Base-by-base conservation (phyloP, 2,113 vertebrate genomes). In the Phalacrocorax carbo region DNA sequence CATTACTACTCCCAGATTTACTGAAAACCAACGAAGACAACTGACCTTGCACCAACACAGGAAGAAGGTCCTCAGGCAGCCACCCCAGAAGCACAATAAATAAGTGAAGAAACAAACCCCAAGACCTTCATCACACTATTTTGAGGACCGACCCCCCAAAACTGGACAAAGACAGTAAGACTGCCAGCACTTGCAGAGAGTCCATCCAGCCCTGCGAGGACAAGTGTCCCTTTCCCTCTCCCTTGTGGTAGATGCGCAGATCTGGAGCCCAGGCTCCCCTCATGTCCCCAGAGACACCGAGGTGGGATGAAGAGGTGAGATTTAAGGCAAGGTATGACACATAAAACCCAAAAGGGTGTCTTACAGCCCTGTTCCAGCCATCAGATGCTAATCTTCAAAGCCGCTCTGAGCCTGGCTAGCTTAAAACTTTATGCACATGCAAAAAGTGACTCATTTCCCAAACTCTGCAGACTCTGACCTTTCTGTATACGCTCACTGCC, bases 391-490 rank as follows among this genome's bases (percentile, higher is more conserved):
- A 69, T 38, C 66, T 71, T 40, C 58, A 58, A 65, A 78, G 55
- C 80, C 0, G 1, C 85, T 85, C 44, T 22, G 60, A 91, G 91
- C 70, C 73, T 34, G 76, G 68, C 64, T n/a, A 71, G 57, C 46
- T 81, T 88, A 81, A 64, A 97, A 94, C 86, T 96, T 80, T 6
- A 62, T 6, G 2, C 61, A 60, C 70, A 94, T 62, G 73, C 73
- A 87, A 38, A 89, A 94, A 95, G 73, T 94, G 92, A 97, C 86
- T 97, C 93, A 97, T 91, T 97, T 97, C 94, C 96, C 96, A 91
- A 88, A 95, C 58, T 51, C 79, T 91, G 96, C 94, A 94, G 92
- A 71, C 91, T 97, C 88, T 93, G 93, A 96, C 93, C 95, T 96
- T 96, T 84, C 91, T 27, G 70, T 58, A 58, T 62, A 36, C 0